Base-by-base conservation (phyloP, 2,888 invertebrate genomes). In the Sesia bembeciformis region DNA sequence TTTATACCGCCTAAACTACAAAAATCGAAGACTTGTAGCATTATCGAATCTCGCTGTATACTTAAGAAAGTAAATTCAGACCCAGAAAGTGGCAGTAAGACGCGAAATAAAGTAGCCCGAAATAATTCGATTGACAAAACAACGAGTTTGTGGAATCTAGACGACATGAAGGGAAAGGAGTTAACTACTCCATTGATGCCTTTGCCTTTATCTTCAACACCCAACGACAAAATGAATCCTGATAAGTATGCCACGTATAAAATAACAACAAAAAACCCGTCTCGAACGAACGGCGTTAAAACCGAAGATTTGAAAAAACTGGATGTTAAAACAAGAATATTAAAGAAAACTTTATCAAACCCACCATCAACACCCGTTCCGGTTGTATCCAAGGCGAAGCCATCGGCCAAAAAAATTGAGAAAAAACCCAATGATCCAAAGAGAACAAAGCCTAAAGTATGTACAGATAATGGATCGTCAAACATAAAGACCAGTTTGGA, bases 1-100 rank as follows among this genome's bases (percentile, higher is more conserved):
- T 90, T 85, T 59, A 72, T 81, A 64, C 87, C 91, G 53, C 92
- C 92, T 51, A 92, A 91, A 75, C 76, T 94, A 62, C 91, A 93
- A 66, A 94, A 94, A 73, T 92, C 94, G 0, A 93, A 93, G 71
- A 94, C 93, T 62, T 93, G 93, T 73, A 92, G 92, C 68, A 93
- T 93, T 57, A 93, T 93, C 54, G 93, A 93, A 75, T 93, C 93
- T 0, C 91, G 92, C 58, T 93, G 93, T 71, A 92, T 93, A 62
- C 76, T 93, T 53, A 92, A 93, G 70, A 92, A 92, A 71, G 79
- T 88, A 5, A 84, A 84, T 65, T 91, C 91, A 3, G 84, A 88
- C 65, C 82, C 90, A 0, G 74, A 85, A 57, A 76, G 76, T 62
- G 74, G 78, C 58, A 71, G 64, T 59, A 80, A 76, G 66, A 62